Base-by-base conservation (phyloP, 2,113 vertebrate genomes). In the Puntigrus tetrazona region DNA sequence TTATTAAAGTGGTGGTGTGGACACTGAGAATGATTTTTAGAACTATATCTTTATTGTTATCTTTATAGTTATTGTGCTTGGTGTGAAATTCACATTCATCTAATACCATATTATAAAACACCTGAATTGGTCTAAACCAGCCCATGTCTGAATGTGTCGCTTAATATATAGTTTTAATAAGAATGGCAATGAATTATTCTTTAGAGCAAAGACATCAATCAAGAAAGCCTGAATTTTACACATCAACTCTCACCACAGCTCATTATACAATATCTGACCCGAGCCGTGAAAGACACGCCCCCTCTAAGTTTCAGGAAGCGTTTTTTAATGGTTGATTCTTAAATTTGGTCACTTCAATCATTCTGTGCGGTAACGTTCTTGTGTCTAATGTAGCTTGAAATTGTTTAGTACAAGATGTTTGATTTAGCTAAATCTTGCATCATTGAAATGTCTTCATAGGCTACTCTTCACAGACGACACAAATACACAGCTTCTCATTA, bases 211-310 rank as follows among this genome's bases (percentile, higher is more conserved):
- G 57, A 69, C 20, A 38, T 67, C 36, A 22, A 25, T 72, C 52
- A n/a, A 34, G 29, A 45, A 78, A 52, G 57, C 22, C 36, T 65
- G 80, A 65, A 63, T 82, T 81, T 25, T 43, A 8, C 80, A 47
- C 69, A 84, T 81, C 86, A 87, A 55, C 55, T 38, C 29, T 77
- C 34, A 11, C 7, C 70, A 80, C 77, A 36, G 78, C 22, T 69
- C 29, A 87, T 85, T 73, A 77, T 82, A 45, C 63, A 34, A 78
- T 25, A 78, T 52, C 50, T 80, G 61, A 67, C 57, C 77, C 3
- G 9, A 41, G 25, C 16, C 25, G 2, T 29, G 70, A 78, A 82
- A 31, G 13, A 73, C 45, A 84, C 22, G 1, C 34, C 22, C 34
- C 55, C n/a, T 61, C 8, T 18, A 34, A 43, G 25, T 67, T 80